Percentiles rank a stretch among this genome's conserved stretches.
These are phyloP conservation scores for Macroramphosus scolopax DNA, from an alignment of 2,797 vertebrate species.

Conservation along the genomic window DNA sequence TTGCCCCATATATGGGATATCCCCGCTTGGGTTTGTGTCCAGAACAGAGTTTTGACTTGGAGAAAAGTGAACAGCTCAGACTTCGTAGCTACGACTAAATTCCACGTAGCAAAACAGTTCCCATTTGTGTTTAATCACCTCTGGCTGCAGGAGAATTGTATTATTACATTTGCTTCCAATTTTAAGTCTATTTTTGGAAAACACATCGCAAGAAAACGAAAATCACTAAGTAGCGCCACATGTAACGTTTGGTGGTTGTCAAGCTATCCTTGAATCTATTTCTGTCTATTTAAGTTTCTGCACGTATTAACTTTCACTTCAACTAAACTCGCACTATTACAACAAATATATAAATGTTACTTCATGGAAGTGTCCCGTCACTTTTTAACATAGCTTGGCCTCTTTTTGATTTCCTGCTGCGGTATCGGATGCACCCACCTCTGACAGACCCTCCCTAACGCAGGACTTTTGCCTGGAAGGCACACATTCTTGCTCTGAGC, in stretches of 20 bases:
- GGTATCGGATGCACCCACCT: too few species aligned
- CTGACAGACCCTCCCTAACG: conserved; percentile 22
- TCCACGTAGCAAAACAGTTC: conserved; percentile 78
- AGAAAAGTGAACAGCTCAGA: too few species aligned
- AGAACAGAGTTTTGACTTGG: conserved; percentile 78
- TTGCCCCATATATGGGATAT: conserved; percentile 76
- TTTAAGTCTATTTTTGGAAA: conserved; percentile 40
- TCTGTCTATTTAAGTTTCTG: too few species aligned
- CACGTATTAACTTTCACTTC: too few species aligned
- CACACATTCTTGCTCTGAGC: conserved; percentile 15
- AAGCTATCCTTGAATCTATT: too few species aligned
- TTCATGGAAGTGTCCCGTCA: too few species aligned
- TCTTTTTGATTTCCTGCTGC: too few species aligned
- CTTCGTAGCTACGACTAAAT: too few species aligned
- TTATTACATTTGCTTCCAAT: conserved; percentile 39
- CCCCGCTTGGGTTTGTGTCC: conserved; percentile 70
- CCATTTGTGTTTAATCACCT: conserved; percentile 83
- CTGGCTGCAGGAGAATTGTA: conserved; percentile 83
- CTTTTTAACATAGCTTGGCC: too few species aligned
- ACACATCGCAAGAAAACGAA: conserved; percentile 35
- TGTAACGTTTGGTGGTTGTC: too few species aligned
- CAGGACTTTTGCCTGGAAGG: conserved; percentile 7
- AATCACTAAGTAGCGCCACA: conserved; percentile 50
- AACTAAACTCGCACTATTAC: too few species aligned
- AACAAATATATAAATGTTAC: too few species aligned